These are phyloP conservation scores for Lasioglossum figueresi DNA, from an alignment of 2,888 invertebrate species.

Conservation along the genomic window DNA sequence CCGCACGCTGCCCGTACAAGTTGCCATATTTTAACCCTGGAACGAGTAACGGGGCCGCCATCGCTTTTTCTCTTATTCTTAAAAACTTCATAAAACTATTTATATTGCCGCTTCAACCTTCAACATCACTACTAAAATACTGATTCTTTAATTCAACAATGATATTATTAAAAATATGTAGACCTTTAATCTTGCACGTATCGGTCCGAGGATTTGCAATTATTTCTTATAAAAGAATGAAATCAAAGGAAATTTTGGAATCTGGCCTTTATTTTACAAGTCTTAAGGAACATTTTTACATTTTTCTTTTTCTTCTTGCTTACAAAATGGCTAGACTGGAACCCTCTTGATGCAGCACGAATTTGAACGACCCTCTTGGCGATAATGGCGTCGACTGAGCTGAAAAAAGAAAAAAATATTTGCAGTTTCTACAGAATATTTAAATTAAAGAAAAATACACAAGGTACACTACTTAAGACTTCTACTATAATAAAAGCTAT, in stretches of 20 bases:
- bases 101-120: slow-evolving; percentile 21
- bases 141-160: not conserved
- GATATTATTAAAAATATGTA: no score
- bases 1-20: slow-evolving; percentile 15
- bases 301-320: not conserved
- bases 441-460: not conserved
- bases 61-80: not conserved
- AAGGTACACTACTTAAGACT: not conserved
- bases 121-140: not conserved
- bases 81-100: not conserved
- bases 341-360: not conserved
- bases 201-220: slow-evolving; percentile 1
- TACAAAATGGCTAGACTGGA: not conserved
- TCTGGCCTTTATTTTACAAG: not conserved
- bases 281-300: not conserved
- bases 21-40: slow-evolving; percentile 47
- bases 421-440: no score
- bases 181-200: not conserved
- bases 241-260: not conserved
- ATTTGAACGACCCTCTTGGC: not conserved
- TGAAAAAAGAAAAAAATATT: not conserved
- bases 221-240: not conserved
- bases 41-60: not conserved
- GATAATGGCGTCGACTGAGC: not conserved
- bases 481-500: not conserved